Conservation (phyloP, 2,113 vertebrate species). For the Nyctibius bracteatus region DNA sequence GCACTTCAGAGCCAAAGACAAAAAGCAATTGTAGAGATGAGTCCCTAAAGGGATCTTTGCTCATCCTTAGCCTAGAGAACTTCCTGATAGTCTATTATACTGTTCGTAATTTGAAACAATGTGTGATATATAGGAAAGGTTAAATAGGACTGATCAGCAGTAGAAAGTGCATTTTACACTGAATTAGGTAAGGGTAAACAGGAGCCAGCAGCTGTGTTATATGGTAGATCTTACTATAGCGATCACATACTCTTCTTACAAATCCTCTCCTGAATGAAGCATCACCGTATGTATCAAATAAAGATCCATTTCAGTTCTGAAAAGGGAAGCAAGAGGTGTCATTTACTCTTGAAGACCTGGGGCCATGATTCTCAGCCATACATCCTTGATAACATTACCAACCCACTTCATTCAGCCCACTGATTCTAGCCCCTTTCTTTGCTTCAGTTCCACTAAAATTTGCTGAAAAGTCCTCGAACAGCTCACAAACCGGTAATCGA, state of each 20-base stretch:
- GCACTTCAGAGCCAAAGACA: background rate
- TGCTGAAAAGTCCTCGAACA: background rate
- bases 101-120: background rate
- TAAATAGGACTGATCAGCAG: constrained; percentile 10
- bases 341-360: background rate
- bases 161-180: background rate
- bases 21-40: constrained; percentile 12
- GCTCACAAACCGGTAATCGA: background rate
- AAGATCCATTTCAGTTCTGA: background rate
- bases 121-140: background rate
- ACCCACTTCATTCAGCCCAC: background rate
- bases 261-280: background rate
- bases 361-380: background rate
- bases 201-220: background rate
- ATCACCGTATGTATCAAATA: background rate
- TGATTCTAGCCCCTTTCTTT: background rate
- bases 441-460: background rate
- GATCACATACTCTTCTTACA: background rate
- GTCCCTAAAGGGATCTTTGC: background rate
- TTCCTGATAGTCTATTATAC: background rate
- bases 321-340: background rate
- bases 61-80: background rate
- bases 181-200: background rate
- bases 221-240: background rate
- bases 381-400: background rate